Conservation (phyloP, 2,797 vertebrate species). For the Characodon lateralis region DNA sequence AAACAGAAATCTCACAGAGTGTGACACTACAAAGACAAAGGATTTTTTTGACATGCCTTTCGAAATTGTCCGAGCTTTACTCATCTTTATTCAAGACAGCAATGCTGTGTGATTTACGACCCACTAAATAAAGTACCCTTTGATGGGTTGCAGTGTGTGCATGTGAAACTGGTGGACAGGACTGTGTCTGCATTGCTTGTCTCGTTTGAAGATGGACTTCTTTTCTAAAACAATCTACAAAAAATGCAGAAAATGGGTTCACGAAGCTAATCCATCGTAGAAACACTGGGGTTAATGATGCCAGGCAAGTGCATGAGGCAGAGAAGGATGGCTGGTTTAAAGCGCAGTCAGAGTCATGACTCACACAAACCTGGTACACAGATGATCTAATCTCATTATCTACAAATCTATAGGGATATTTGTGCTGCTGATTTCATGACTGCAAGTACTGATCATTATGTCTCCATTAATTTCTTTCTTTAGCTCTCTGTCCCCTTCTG, state of each 20-base stretch:
- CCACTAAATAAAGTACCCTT: background rate
- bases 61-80: background rate
- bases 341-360: background rate
- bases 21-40: background rate
- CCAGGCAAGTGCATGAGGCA: background rate
- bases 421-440: slow-evolving; percentile 3
- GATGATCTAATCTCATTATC: background rate
- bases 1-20: slow-evolving; percentile 5
- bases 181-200: background rate
- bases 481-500: background rate
- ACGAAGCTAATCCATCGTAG: background rate
- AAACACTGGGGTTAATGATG: slow-evolving; percentile 21
- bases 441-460: slow-evolving; percentile 1
- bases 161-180: background rate
- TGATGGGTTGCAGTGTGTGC: background rate
- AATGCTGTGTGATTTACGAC: background rate
- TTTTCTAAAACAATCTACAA: background rate
- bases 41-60: background rate
- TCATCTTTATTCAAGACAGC: background rate
- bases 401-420: slow-evolving; percentile 10
- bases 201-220: background rate
- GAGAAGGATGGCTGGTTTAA: background rate
- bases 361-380: background rate
- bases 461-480: background rate
- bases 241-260: background rate